phyloP scores from a whole-genome alignment of 2,113 vertebrate genomes.

The Tragelaphus strepsiceros region DNA sequence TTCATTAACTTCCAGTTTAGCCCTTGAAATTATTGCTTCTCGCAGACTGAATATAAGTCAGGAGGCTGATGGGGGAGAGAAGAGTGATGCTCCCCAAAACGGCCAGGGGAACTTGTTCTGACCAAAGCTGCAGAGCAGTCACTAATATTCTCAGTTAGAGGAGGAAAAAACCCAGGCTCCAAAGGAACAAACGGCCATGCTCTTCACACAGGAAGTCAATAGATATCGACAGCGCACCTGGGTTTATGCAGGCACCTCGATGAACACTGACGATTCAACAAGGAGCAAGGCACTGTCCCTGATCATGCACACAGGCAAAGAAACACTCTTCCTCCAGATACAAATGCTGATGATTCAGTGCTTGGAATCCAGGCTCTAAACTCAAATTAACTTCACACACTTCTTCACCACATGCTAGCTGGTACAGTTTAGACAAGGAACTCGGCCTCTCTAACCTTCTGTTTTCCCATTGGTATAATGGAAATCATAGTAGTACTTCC shows the following conservation, averaged over 20 bases:
- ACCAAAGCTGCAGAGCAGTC: neutral
- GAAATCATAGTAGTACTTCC: neutral
- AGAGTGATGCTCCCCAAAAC: neutral
- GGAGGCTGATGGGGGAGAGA: neutral
- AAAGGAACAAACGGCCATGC: rapidly evolving
- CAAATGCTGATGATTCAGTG: neutral
- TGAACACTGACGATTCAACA: neutral
- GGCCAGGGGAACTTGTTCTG: neutral
- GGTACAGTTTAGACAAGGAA: neutral
- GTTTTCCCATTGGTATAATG: neutral
- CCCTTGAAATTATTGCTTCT: neutral
- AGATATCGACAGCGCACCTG: rapidly evolving
- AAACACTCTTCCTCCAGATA: neutral
- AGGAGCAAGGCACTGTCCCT: neutral
- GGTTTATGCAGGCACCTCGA: neutral
- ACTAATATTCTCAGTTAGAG: neutral
- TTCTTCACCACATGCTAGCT: neutral
- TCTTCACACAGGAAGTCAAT: neutral
- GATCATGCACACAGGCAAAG: rapidly evolving
- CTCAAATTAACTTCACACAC: neutral
- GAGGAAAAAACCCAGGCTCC: too few species aligned
- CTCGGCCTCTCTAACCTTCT: neutral
- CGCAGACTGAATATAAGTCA: neutral
- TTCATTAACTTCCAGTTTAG: neutral
- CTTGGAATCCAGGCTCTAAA: neutral